These are phyloP conservation scores for Heliconius sara DNA, from an alignment of 2,888 invertebrate species.

Conservation along the genomic window DNA sequence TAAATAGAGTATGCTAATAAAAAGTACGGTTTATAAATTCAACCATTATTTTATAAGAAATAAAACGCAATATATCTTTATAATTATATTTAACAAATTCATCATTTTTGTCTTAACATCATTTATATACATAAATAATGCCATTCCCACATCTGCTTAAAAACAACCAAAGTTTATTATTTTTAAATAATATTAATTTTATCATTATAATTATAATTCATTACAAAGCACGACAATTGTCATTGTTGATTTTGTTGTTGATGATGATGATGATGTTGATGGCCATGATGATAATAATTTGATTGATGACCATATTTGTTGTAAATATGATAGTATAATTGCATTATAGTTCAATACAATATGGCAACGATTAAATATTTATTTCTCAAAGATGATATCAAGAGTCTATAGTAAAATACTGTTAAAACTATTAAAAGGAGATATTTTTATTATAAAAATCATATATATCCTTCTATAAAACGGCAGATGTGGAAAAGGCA, in stretches of 20 bases:
- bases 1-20: neutral
- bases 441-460: neutral
- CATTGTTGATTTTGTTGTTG: neutral
- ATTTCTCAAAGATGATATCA: neutral
- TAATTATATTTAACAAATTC: neutral
- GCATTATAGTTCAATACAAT: neutral
- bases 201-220: neutral
- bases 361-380: neutral
- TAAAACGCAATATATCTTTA: neutral
- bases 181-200: neutral
- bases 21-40: neutral
- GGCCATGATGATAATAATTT: neutral
- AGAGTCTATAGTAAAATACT: neutral
- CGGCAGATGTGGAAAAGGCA: neutral
- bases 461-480: neutral
- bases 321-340: neutral
- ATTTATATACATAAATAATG: conserved; percentile 1
- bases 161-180: neutral
- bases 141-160: neutral
- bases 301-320: neutral
- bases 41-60: neutral
- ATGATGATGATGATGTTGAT: neutral
- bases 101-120: neutral
- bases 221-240: neutral
- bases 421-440: neutral